A percentile compares a stretch with the other conserved stretches of the same genome.
Evolutionary conservation across 2,888 invertebrate species (phyloP).

Genomic region (Drosophila neutralis): DNA sequence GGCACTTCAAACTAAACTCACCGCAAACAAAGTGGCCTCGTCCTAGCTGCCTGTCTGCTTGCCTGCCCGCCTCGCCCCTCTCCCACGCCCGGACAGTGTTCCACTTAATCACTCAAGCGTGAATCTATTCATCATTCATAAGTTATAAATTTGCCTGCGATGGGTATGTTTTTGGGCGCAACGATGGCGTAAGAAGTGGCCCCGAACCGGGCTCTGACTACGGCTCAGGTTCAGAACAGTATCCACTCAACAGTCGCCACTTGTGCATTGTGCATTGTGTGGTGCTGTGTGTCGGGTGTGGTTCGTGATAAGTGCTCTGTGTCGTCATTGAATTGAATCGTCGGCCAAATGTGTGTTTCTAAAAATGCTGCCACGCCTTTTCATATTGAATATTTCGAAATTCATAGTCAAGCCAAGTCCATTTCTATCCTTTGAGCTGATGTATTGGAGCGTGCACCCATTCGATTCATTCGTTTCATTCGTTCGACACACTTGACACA

Average conservation of each 20-base stretch:
- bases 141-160: constrained; percentile 79
- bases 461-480: constrained; percentile 17
- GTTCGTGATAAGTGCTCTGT: constrained; percentile 10
- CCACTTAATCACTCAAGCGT: constrained; percentile 82
- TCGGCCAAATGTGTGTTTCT: constrained; percentile 21
- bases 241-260: constrained; percentile 47
- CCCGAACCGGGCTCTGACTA: constrained; percentile 11
- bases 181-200: constrained; percentile 67
- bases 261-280: constrained; percentile 59
- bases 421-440: constrained; percentile 23
- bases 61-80: neutral
- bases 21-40: constrained; percentile 80
- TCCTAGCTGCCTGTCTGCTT: constrained; percentile 44
- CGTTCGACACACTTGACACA: constrained; percentile 42
- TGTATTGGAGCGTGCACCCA: constrained; percentile 30
- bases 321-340: constrained; percentile 18
- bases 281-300: constrained; percentile 5
- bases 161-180: constrained; percentile 67
- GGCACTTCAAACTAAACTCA: constrained; percentile 80
- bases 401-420: constrained; percentile 53
- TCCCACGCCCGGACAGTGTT: constrained; percentile 47
- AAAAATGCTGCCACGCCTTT: constrained; percentile 36
- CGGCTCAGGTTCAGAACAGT: constrained; percentile 30
- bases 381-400: constrained; percentile 55
- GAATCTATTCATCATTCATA: constrained; percentile 82